Conservation (phyloP, 2,113 vertebrate genomes). For the Anhinga rufa region DNA sequence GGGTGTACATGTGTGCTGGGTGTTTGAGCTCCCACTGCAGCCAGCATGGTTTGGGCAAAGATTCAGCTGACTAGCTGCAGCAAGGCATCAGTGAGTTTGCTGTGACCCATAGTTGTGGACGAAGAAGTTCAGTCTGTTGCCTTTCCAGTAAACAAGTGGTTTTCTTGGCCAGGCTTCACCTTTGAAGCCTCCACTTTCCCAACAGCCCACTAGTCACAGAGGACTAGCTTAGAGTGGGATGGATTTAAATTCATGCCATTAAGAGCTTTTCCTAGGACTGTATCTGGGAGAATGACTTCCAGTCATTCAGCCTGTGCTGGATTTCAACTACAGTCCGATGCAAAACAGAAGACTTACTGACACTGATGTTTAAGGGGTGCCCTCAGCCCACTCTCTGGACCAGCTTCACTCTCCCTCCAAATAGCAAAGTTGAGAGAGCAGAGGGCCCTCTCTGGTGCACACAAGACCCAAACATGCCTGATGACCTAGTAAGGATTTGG, state of each 20-base stretch:
- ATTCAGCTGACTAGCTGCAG: not conserved
- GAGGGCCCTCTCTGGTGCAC: not conserved
- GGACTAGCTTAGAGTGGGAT: not conserved
- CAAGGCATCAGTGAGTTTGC: not conserved
- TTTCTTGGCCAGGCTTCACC: not conserved
- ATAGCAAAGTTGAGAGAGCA: not conserved
- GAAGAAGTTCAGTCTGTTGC: not conserved
- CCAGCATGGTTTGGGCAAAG: not conserved
- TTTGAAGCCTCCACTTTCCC: not conserved
- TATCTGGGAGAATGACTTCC: not conserved
- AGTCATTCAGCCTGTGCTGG: not conserved
- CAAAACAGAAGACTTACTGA: not conserved
- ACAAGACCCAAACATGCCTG: not conserved
- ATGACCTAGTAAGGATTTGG: not conserved
- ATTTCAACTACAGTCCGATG: not conserved
- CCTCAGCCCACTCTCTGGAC: not conserved
- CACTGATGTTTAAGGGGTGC: not conserved
- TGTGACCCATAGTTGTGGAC: not conserved
- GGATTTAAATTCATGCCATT: not conserved
- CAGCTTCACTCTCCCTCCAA: not conserved
- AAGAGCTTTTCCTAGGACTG: not conserved
- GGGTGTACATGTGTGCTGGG: accelerated
- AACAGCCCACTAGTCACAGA: not conserved
- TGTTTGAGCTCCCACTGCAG: not conserved
- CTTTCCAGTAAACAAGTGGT: not conserved